A percentile compares a stretch with the other conserved stretches of the same genome.
phyloP scores from a whole-genome alignment of 2,113 vertebrate species.

The Steatornis caripensis region DNA sequence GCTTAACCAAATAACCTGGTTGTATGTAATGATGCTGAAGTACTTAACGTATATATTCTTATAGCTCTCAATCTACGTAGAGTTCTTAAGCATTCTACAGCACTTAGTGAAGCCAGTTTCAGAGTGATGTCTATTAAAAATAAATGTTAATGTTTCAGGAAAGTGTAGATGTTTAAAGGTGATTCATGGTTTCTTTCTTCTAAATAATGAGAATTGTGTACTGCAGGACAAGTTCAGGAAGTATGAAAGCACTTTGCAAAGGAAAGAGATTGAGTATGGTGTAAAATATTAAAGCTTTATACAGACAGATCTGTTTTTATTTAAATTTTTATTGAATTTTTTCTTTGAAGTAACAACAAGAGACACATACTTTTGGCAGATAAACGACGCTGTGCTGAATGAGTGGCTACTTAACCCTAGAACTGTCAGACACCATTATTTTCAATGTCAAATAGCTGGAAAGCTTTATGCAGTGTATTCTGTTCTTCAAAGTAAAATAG shows the following conservation, averaged over 20 bases:
- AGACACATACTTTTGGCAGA: slow-evolving; percentile 43
- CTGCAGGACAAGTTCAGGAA: slow-evolving; percentile 21
- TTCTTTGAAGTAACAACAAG: slow-evolving; percentile 66
- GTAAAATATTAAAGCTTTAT: slow-evolving; percentile 64
- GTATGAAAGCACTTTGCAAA: slow-evolving; percentile 57
- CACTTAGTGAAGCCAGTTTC: not conserved
- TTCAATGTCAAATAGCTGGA: slow-evolving; percentile 50
- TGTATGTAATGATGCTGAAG: not conserved
- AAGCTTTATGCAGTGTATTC: slow-evolving; percentile 35
- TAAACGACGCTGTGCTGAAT: slow-evolving; percentile 51
- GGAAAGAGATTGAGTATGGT: not conserved
- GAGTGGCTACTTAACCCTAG: slow-evolving; percentile 64
- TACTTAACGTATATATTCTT: not conserved
- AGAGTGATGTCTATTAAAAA: slow-evolving; percentile 58
- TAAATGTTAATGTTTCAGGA: slow-evolving; percentile 58
- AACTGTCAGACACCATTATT: slow-evolving; percentile 57
- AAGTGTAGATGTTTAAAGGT: slow-evolving; percentile 47
- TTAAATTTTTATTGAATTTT: slow-evolving; percentile 64
- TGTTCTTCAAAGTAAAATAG: slow-evolving; percentile 47
- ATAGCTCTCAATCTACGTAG: not conserved
- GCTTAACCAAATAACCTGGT: not conserved
- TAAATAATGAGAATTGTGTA: slow-evolving; percentile 42
- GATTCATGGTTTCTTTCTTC: slow-evolving; percentile 44
- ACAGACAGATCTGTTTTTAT: slow-evolving; percentile 61
- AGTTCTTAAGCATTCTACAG: not conserved